Conservation (phyloP, 2,113 vertebrate genomes). For the Strix uralensis region DNA sequence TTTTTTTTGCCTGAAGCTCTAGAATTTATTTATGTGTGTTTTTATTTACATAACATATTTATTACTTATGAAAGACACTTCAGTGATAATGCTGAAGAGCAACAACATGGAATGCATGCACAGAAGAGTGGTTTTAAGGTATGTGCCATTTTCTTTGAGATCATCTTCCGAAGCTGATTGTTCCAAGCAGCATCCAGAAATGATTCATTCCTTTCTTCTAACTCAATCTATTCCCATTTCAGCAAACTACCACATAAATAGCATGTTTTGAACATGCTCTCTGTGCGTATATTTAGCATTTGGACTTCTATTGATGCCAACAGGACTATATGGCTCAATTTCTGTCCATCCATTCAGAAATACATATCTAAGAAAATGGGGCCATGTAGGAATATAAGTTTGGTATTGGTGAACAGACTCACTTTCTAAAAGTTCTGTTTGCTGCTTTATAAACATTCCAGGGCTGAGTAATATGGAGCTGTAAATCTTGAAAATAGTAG, state of each 20-base stretch:
- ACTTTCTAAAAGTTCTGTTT: background rate
- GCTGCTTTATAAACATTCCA: background rate
- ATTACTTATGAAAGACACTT: slow-evolving; percentile 4
- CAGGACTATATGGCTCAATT: background rate
- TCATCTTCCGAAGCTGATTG: background rate
- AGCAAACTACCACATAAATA: background rate
- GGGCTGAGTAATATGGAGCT: background rate
- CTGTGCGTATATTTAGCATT: background rate
- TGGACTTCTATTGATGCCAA: background rate
- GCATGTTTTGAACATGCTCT: background rate
- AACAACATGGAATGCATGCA: background rate
- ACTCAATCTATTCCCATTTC: background rate
- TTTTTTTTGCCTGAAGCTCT: slow-evolving; percentile 10
- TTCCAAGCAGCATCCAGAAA: background rate
- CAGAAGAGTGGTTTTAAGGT: background rate
- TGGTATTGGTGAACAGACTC: background rate
- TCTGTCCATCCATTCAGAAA: background rate
- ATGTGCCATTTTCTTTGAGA: background rate
- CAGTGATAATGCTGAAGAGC: background rate
- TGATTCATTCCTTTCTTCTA: background rate
- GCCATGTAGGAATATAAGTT: background rate
- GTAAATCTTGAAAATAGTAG: background rate
- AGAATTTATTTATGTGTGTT: slow-evolving; percentile 35
- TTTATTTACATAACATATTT: slow-evolving; percentile 42
- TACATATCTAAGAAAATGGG: background rate